Base-by-base conservation (phyloP, 2,888 invertebrate species). In the Chrysopilus asiliformis region DNA sequence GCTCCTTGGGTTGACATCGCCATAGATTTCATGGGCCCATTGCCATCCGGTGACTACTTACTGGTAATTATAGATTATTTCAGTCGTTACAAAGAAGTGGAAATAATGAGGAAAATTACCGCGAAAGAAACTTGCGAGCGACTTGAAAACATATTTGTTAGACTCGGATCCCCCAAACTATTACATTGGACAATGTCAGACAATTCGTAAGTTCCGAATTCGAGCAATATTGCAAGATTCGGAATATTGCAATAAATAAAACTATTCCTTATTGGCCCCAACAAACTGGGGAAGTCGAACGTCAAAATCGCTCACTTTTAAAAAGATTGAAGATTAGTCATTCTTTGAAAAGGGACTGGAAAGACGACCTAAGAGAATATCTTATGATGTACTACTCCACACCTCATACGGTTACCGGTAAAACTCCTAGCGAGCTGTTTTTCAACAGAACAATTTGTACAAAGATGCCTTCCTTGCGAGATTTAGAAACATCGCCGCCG, bases 21-120 rank as follows among this genome's bases (percentile, higher is more conserved):
- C 2, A 45, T 53, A 7, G 53, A 55, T 40, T 41, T 51, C 7
- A 13, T 54, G 19, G 49, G 49, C 18, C 49, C 48, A n/a, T 34
- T 51, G 20, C 47, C 51, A 14, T 43, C 40, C 13, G 40, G 40
- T 12, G 38, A 51, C 4, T 43, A 48, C 26, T 32, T 51, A 6
- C 40, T 53, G 6, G 50, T 52, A 1, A 42, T 52, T 3, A 38
- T 53, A 6, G 50, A 52, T 34, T 53, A 53, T 19, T 53, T 43
- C 36, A 52, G 50, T 30, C 39, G 51, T 24, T 53, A 48, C 24
- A 49, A 48, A 14, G 43, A 49, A 39, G 25, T 46, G 2, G 38
- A 40, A 39, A 38, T 41, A 6, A 37, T 36, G 18, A 39, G 14
- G 28, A 38, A 28, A 7, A 48, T 41, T 3, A 45, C 39, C 1